Conservation (phyloP, 2,113 vertebrate genomes). For the Pelecanus crispus region DNA sequence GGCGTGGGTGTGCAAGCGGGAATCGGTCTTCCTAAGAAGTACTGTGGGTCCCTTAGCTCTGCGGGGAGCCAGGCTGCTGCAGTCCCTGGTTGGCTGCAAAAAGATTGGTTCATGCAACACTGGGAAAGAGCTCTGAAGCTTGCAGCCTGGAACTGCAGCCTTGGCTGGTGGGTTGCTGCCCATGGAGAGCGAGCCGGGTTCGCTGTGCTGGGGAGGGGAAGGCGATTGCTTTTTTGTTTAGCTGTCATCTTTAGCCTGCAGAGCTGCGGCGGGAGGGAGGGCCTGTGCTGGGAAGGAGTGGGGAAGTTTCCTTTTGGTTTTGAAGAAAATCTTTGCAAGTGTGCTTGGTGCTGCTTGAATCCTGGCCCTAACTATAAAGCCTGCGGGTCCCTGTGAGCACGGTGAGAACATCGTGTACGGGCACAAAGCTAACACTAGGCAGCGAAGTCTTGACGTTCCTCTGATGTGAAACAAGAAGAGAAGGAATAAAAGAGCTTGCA, state of each 20-base stretch:
- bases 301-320: background rate
- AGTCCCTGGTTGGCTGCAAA: background rate
- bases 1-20: background rate
- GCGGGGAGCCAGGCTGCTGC: background rate
- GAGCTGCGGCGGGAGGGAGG: background rate
- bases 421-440: conserved; percentile 33
- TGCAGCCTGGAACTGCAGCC: background rate
- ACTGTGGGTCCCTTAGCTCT: background rate
- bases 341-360: conserved; percentile 1
- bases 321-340: background rate
- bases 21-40: background rate
- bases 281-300: background rate
- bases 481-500: background rate
- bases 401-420: conserved; percentile 28
- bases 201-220: background rate
- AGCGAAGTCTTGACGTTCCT: background rate
- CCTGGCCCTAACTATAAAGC: conserved; percentile 9
- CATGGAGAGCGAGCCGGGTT: accelerated
- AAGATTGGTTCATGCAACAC: background rate
- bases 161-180: background rate
- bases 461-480: conserved; percentile 29
- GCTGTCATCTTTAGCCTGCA: background rate
- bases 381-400: background rate
- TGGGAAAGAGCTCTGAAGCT: background rate
- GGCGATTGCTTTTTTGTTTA: background rate